phyloP scores from a whole-genome alignment of 2,113 vertebrate species.

The Mormyrus iriodes region DNA sequence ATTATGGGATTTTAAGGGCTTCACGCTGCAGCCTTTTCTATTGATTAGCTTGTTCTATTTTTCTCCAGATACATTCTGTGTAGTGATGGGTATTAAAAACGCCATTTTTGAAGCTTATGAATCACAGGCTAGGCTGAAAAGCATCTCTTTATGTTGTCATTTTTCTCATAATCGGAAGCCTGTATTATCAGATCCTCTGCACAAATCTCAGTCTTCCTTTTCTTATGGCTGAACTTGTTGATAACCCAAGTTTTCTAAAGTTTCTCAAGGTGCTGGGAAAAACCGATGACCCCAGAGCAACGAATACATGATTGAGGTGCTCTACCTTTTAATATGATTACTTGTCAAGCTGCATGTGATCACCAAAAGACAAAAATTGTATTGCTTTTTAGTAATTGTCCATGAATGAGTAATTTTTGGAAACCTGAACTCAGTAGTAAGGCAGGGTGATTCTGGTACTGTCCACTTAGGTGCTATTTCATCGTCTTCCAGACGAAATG shows the following conservation, averaged over 20 bases:
- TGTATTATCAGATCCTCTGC: conserved; percentile 20
- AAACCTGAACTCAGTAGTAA: not conserved
- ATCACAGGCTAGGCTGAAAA: not conserved
- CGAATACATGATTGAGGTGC: not conserved
- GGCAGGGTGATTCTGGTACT: not conserved
- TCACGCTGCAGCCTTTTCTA: not conserved
- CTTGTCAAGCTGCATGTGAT: not conserved
- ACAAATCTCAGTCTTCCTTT: not conserved
- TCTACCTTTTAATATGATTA: not conserved
- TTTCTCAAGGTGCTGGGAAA: conserved; percentile 5
- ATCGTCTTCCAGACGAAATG: not conserved
- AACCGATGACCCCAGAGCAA: conserved; percentile 18
- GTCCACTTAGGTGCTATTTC: not conserved
- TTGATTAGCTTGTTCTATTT: not conserved
- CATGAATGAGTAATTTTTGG: not conserved
- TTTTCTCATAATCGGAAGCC: conserved; percentile 23
- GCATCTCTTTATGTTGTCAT: not conserved
- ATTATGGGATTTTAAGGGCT: not conserved
- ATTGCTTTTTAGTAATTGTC: not conserved
- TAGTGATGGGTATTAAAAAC: not conserved
- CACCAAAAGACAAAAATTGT: conserved; percentile 16
- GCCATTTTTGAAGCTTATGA: not conserved
- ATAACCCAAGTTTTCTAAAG: conserved; percentile 1
- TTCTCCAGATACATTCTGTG: not conserved
- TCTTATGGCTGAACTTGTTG: conserved; percentile 3